A percentile compares a stretch with the other conserved stretches of the same genome.
Conservation (phyloP, 2,113 vertebrate genomes). For the Syrrhaptes paradoxus region DNA sequence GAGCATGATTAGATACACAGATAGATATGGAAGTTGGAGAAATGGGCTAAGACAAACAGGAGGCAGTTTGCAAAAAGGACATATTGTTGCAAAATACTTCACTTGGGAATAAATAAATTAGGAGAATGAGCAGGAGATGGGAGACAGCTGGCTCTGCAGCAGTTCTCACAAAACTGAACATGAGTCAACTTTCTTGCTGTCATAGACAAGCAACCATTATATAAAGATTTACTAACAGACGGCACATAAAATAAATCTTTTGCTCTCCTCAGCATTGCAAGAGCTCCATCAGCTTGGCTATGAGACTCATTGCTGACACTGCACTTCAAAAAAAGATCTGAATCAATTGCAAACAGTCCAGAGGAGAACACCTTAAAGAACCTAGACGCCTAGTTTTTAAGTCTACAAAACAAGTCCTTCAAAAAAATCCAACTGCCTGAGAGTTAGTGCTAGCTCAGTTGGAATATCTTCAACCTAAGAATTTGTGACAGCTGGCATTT, state of each 20-base stretch:
- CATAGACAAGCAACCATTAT: not conserved
- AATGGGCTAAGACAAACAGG: not conserved
- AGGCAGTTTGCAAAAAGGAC: not conserved
- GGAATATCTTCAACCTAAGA: not conserved
- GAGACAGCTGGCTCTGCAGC: not conserved
- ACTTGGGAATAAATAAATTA: not conserved
- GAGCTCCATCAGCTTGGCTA: not conserved
- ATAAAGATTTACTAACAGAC: slow-evolving; percentile 17
- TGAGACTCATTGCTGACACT: not conserved
- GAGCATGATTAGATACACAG: not conserved
- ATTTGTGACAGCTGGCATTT: not conserved
- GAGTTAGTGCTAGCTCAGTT: not conserved
- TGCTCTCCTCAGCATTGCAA: not conserved
- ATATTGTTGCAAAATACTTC: slow-evolving; percentile 28
- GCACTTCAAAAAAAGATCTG: not conserved
- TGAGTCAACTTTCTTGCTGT: slow-evolving; percentile 29
- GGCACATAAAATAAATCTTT: not conserved
- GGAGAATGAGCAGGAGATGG: not conserved
- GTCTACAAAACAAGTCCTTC: not conserved
- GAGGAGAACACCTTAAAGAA: not conserved
- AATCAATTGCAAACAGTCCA: not conserved
- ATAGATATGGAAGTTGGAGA: not conserved
- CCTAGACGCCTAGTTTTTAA: not conserved
- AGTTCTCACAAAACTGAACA: slow-evolving; percentile 20
- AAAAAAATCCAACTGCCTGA: not conserved